phyloP scores from a whole-genome alignment of 1,140 invertebrate species.

The Drosophila burlai region DNA sequence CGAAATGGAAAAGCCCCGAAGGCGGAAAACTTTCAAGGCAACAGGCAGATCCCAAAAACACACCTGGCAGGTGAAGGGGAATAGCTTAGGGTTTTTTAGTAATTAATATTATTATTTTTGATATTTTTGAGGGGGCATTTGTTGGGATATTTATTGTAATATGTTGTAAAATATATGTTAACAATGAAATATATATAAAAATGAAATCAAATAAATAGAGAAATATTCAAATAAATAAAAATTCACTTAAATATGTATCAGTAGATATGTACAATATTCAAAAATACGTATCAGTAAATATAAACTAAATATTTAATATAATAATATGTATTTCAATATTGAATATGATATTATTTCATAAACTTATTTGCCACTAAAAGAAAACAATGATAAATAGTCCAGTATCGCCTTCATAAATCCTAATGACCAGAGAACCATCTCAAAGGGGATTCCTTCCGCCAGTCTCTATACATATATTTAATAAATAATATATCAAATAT shows the following conservation, averaged over 20 bases:
- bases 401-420: not conserved
- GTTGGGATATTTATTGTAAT: not conserved
- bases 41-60: constrained; percentile 7
- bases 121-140: not conserved
- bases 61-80: constrained; percentile 8
- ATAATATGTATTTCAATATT: not conserved
- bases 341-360: not conserved
- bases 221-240: not conserved
- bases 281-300: not conserved
- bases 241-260: no score
- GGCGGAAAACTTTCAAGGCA: constrained; percentile 8
- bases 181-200: not conserved
- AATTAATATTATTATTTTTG: constrained; percentile 5
- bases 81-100: not conserved
- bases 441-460: not conserved
- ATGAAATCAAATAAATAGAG: not conserved
- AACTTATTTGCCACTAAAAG: not conserved
- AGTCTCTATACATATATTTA: not conserved
- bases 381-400: constrained; percentile 9
- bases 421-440: not conserved
- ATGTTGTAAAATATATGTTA: no score
- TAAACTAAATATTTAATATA: not conserved
- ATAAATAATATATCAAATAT: not conserved
- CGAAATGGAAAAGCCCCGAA: constrained; percentile 11
- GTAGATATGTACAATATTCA: not conserved